A percentile compares a stretch with the other conserved stretches of the same genome.
Evolutionary conservation across 2,888 invertebrate species (phyloP).

Genomic region (Proisotoma minuta): DNA sequence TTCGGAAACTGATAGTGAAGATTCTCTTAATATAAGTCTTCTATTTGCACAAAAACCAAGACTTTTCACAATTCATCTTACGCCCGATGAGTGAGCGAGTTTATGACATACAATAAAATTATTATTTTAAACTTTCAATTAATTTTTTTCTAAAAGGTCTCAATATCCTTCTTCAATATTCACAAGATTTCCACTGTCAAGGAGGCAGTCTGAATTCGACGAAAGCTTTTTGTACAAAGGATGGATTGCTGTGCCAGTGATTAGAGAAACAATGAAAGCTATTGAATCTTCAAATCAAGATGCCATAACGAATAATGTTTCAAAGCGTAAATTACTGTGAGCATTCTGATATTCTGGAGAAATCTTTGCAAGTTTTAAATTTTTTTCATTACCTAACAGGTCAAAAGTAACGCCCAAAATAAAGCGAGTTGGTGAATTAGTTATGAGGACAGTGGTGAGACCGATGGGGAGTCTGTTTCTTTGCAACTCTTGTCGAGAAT

Average conservation of each 20-base stretch:
- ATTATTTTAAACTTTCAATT: neutral
- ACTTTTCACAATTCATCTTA: neutral
- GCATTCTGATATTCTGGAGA: too few species aligned
- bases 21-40: neutral
- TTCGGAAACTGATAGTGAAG: too few species aligned
- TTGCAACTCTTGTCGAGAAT: neutral
- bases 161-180: neutral
- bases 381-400: neutral
- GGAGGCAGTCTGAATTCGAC: too few species aligned
- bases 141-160: neutral
- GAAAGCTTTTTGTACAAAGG: neutral
- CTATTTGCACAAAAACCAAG: neutral
- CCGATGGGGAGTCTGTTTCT: neutral
- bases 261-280: too few species aligned
- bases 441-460: neutral
- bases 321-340: too few species aligned
- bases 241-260: conserved; percentile 11
- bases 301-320: too few species aligned
- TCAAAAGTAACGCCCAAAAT: neutral
- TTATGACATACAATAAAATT: too few species aligned
- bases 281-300: too few species aligned
- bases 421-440: neutral
- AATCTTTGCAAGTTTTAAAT: too few species aligned
- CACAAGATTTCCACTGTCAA: neutral
- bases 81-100: neutral